Percentiles rank a stretch among this genome's conserved stretches.
Evolutionary conservation across 1,140 invertebrate genomes (phyloP).

Genomic region (Antheraea mylitta): DNA sequence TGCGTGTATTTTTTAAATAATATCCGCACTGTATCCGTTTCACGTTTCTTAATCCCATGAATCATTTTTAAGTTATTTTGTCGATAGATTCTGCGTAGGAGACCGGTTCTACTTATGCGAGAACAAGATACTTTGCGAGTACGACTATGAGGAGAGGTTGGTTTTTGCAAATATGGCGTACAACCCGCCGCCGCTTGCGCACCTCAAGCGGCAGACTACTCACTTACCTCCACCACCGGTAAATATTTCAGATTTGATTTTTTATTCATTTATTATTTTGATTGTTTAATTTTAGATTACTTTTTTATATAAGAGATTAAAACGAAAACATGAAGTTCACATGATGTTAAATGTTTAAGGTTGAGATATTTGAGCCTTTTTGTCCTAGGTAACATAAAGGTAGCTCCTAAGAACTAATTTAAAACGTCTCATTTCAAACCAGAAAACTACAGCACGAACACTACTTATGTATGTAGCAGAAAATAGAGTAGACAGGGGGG

Average conservation of each 20-base stretch:
- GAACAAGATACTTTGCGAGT: conserved; percentile 98
- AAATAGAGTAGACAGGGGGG: too few relatives aligned
- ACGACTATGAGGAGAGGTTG: conserved; percentile 96
- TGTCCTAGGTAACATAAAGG: too few relatives aligned
- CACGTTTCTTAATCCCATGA: not conserved
- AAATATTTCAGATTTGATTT: conserved; percentile 23
- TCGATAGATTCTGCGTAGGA: conserved; percentile 95
- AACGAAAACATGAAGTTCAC: too few relatives aligned
- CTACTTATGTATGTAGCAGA: too few relatives aligned
- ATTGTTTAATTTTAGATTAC: not conserved
- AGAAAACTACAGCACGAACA: too few relatives aligned
- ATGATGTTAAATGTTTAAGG: too few relatives aligned
- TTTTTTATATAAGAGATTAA: not conserved
- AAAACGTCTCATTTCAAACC: too few relatives aligned
- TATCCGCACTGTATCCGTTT: not conserved
- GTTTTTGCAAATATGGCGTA: conserved; percentile 95
- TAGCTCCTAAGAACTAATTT: too few relatives aligned
- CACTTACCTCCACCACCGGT: conserved; percentile 72
- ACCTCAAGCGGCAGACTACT: conserved; percentile 91
- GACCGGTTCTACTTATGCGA: conserved; percentile 97
- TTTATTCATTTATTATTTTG: not conserved
- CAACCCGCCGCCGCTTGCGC: conserved; percentile 91
- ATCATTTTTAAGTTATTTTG: conserved; percentile 12
- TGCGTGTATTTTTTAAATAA: not conserved
- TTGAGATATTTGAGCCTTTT: too few relatives aligned